phyloP scores from a whole-genome alignment of 2,797 vertebrate genomes.

The Myotis myotis region DNA sequence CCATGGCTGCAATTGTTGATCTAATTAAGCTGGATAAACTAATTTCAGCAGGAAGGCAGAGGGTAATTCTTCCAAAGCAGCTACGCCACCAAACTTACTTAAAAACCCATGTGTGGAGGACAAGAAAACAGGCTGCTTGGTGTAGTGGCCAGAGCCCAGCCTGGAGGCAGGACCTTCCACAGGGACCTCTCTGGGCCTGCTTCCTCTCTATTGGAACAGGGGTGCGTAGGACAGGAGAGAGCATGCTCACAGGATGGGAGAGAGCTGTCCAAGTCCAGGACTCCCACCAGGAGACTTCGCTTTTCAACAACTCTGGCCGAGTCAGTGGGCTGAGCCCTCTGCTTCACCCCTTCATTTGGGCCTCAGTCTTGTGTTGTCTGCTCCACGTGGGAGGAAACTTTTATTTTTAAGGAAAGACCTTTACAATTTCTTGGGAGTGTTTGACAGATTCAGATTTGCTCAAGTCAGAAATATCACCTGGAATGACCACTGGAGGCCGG shows the following conservation, averaged over 20 bases:
- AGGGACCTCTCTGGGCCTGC: neutral
- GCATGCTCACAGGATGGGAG: neutral
- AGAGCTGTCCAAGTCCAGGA: neutral
- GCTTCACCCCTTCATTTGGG: neutral
- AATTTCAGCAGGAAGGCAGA: conserved; percentile 72
- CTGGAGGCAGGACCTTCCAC: neutral
- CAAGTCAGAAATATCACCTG: neutral
- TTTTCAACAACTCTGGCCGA: neutral
- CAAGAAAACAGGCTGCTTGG: neutral
- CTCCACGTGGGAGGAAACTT: neutral
- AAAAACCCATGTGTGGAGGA: conserved; percentile 1
- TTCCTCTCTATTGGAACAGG: neutral
- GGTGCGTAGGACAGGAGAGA: fast-evolving
- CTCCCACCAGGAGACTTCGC: neutral
- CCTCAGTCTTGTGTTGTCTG: neutral
- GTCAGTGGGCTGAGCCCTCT: neutral
- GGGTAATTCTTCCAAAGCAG: conserved; percentile 62
- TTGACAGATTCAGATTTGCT: neutral
- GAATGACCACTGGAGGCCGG: neutral
- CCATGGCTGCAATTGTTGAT: conserved; percentile 71
- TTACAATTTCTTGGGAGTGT: conserved; percentile 1
- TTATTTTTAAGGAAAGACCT: neutral
- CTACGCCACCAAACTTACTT: conserved; percentile 55
- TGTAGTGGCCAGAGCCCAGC: neutral
- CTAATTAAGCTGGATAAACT: conserved; percentile 77